These are phyloP conservation scores for Hermatobates lingyangjiaoensis DNA, from an alignment of 1,140 invertebrate species.

Conservation along the genomic window DNA sequence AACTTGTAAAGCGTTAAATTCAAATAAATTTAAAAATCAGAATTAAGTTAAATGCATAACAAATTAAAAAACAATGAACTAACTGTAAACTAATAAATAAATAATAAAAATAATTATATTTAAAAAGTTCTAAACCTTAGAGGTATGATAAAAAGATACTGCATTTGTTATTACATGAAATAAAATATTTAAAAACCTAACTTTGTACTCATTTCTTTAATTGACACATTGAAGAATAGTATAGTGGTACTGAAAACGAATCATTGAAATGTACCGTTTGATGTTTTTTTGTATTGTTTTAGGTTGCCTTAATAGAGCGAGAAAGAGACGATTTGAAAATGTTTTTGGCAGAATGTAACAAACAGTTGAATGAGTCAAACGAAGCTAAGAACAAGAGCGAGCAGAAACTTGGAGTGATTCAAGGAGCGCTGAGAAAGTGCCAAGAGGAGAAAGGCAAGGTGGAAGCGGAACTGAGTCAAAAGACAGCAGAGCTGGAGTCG, in stretches of 20 bases:
- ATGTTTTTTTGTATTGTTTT: neutral
- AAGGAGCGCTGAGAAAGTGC: neutral
- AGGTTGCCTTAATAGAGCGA: conserved; percentile 8
- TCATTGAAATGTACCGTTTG: neutral
- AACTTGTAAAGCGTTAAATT: too few species aligned
- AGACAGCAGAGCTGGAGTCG: conserved; percentile 38
- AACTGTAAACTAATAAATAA: too few species aligned
- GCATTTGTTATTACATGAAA: too few species aligned
- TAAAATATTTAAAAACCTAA: too few species aligned
- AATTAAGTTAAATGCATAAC: too few species aligned
- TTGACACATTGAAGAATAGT: too few species aligned
- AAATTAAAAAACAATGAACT: too few species aligned
- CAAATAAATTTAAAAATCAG: too few species aligned
- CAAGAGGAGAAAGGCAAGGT: conserved; percentile 58
- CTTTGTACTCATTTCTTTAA: too few species aligned
- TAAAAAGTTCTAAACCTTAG: too few species aligned
- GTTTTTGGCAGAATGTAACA: conserved; percentile 41
- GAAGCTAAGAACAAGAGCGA: conserved; percentile 49
- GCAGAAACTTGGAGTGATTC: conserved; percentile 32
- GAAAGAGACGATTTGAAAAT: conserved; percentile 50
- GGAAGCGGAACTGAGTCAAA: conserved; percentile 49
- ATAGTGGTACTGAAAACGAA: neutral
- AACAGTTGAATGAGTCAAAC: conserved; percentile 47
- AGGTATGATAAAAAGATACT: too few species aligned
- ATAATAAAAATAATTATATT: too few species aligned